Evolutionary conservation across 1,140 invertebrate genomes (phyloP).

Genomic region (Drepana arcuata): DNA sequence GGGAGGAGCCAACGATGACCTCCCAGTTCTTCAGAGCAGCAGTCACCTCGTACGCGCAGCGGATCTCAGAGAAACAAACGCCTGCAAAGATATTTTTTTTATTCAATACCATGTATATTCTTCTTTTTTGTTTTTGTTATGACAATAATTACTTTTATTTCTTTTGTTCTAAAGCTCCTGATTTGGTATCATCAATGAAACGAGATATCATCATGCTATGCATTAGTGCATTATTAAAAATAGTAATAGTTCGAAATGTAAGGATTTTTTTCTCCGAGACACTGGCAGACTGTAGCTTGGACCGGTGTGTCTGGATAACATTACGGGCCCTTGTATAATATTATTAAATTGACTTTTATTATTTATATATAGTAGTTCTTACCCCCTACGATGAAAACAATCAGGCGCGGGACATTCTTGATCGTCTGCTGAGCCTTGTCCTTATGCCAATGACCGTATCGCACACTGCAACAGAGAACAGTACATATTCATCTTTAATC

Average conservation of each 20-base stretch:
- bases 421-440: conserved; percentile 94
- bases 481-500: not conserved
- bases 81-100: conserved; percentile 43
- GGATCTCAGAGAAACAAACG: conserved; percentile 96
- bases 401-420: conserved; percentile 96
- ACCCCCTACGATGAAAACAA: conserved; percentile 98
- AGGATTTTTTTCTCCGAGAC: too few relatives aligned
- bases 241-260: too few relatives aligned
- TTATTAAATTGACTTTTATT: conserved; percentile 3
- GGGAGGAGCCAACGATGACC: conserved; percentile 97
- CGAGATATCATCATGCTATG: too few relatives aligned
- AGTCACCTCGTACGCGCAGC: conserved; percentile 98
- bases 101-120: too few relatives aligned
- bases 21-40: conserved; percentile 98
- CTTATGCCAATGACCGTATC: conserved; percentile 99
- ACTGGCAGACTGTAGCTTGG: too few relatives aligned
- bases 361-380: conserved; percentile 17
- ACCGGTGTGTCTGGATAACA: too few relatives aligned
- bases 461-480: conserved; percentile 77
- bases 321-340: conserved; percentile 1
- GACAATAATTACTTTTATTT: too few relatives aligned
- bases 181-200: too few relatives aligned
- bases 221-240: too few relatives aligned
- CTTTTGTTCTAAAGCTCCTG: too few relatives aligned
- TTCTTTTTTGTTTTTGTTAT: too few relatives aligned